phyloP scores from a whole-genome alignment of 2,113 vertebrate species.

The Sinocyclocheilus rhinocerous region DNA sequence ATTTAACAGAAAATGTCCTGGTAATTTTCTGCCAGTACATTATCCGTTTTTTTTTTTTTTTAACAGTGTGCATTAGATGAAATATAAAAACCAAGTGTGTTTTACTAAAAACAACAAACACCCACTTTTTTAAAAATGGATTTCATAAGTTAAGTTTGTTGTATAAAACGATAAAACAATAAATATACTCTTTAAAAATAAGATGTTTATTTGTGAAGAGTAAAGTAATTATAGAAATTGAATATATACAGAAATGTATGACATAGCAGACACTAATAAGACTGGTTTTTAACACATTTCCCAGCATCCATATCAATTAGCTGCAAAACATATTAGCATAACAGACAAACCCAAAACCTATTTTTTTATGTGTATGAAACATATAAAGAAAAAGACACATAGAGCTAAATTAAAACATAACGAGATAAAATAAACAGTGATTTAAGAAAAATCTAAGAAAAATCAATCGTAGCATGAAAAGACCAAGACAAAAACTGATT shows the following conservation, averaged over 20 bases:
- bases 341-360: no score
- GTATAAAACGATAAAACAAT: background rate
- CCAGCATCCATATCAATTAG: no score
- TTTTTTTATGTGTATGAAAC: no score
- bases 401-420: background rate
- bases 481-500: slow-evolving; percentile 59
- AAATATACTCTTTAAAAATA: no score
- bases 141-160: background rate
- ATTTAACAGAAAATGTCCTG: no score
- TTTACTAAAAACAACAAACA: background rate
- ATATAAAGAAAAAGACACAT: background rate
- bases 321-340: no score
- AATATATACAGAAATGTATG: background rate
- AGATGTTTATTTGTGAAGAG: background rate
- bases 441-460: slow-evolving; percentile 16
- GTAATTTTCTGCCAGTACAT: no score
- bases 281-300: no score
- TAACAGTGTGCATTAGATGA: background rate
- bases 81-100: background rate
- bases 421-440: background rate
- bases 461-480: slow-evolving; percentile 49
- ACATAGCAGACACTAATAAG: no score
- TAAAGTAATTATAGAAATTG: background rate
- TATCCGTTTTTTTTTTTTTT: no score
- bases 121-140: background rate